Conservation (phyloP, 2,113 vertebrate species). For the Scatophagus argus region DNA sequence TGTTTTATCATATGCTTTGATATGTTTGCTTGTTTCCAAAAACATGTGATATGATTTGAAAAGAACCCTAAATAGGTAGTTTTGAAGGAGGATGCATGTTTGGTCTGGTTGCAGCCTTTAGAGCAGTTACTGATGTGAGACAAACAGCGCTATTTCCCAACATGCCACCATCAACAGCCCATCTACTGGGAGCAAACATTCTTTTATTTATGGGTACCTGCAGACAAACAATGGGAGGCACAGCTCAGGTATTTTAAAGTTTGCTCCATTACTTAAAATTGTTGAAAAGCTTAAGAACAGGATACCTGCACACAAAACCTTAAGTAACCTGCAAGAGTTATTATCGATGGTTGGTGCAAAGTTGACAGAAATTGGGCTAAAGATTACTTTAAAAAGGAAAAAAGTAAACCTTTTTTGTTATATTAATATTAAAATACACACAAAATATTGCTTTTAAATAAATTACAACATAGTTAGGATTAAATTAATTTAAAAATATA, state of each 20-base stretch:
- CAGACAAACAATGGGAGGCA: background rate
- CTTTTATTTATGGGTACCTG: conserved; percentile 3
- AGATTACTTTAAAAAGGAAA: background rate
- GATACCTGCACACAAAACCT: background rate
- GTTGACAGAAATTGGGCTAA: too few species aligned
- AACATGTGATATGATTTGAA: conserved; percentile 36
- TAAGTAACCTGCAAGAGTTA: background rate
- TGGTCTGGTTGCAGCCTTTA: conserved; percentile 11
- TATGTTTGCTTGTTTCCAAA: conserved; percentile 45
- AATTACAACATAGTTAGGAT: background rate
- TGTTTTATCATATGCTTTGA: conserved; percentile 69
- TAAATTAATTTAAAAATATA: conserved; percentile 4
- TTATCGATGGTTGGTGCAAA: background rate
- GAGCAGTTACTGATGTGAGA: conserved; percentile 40
- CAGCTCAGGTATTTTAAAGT: background rate
- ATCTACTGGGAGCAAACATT: conserved; percentile 12
- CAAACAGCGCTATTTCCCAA: conserved; percentile 5
- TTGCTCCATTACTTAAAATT: background rate
- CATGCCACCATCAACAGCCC: conserved; percentile 3
- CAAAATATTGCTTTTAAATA: background rate
- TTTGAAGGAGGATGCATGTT: conserved; percentile 35
- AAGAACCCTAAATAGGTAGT: background rate
- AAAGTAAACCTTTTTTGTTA: background rate
- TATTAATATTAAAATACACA: background rate
- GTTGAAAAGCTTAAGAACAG: background rate